A percentile compares a stretch with the other conserved stretches of the same genome.
These are phyloP conservation scores for Napeogenes sylphis DNA, from an alignment of 2,888 invertebrate genomes.

Conservation along the genomic window DNA sequence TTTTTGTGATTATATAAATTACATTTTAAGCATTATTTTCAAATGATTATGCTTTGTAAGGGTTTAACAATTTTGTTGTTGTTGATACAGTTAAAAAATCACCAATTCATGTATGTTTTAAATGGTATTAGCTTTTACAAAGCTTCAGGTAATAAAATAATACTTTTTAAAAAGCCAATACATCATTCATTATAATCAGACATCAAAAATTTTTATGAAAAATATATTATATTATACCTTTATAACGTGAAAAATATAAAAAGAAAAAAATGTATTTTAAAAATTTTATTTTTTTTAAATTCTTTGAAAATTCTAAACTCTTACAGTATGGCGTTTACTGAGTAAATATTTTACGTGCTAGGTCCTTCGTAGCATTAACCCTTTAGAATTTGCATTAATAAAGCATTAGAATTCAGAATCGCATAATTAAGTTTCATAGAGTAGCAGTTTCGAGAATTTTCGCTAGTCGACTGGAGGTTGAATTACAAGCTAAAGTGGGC, in stretches of 20 bases:
- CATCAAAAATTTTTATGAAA: no score
- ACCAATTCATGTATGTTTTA: no score
- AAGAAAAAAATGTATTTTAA: neutral
- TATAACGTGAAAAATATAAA: no score
- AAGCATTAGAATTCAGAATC: slow-evolving; percentile 58
- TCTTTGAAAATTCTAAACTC: slow-evolving; percentile 30
- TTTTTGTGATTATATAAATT: neutral
- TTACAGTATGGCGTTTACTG: slow-evolving; percentile 39
- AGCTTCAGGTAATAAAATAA: no score
- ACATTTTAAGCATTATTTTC: neutral
- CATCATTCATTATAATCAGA: no score
- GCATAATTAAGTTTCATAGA: slow-evolving; percentile 50
- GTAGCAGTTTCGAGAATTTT: slow-evolving; percentile 40
- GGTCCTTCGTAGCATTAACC: slow-evolving; percentile 52
- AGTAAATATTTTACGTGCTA: slow-evolving; percentile 58
- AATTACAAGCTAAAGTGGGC: slow-evolving; percentile 8
- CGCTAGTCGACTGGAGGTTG: slow-evolving; percentile 18
- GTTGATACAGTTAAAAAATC: no score
- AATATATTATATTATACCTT: no score
- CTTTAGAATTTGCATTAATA: slow-evolving; percentile 67
- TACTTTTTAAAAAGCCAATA: no score
- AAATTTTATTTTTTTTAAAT: slow-evolving; percentile 2
- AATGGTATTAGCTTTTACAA: no score
- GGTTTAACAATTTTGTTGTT: neutral
- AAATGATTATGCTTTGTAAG: neutral